Evolutionary conservation across 1,140 invertebrate species (phyloP).

Genomic region (Macrostomum lignano): DNA sequence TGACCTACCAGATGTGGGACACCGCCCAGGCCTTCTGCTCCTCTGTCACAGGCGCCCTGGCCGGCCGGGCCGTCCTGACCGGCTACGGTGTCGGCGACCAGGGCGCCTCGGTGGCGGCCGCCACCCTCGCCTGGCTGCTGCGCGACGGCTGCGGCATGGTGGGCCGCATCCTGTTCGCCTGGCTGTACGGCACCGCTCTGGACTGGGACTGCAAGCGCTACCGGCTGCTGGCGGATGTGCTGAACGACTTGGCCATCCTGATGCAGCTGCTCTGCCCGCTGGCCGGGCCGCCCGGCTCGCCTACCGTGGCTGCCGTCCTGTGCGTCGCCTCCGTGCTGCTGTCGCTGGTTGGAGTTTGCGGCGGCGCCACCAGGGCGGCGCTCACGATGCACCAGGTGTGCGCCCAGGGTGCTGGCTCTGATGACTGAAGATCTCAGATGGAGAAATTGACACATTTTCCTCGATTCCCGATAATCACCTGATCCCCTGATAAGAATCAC

Average conservation of each 20-base stretch:
- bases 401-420: too few relatives aligned
- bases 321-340: conserved; percentile 11
- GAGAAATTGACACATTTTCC: too few relatives aligned
- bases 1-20: conserved; percentile 70
- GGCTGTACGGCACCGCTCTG: conserved; percentile 35
- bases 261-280: too few relatives aligned
- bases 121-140: conserved; percentile 70
- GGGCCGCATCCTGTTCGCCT: neutral
- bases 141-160: conserved; percentile 31
- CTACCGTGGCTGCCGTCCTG: too few relatives aligned
- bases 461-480: too few relatives aligned
- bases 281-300: too few relatives aligned
- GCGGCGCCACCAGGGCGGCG: conserved; percentile 58
- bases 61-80: conserved; percentile 56
- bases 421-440: too few relatives aligned
- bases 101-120: conserved; percentile 50
- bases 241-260: too few relatives aligned
- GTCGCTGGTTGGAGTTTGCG: conserved; percentile 45
- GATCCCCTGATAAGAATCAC: too few relatives aligned
- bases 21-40: too few relatives aligned
- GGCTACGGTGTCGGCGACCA: conserved; percentile 67
- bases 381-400: conserved; percentile 67
- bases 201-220: conserved; percentile 61
- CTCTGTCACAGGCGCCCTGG: conserved; percentile 52
- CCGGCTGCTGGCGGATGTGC: conserved; percentile 67